phyloP scores from a whole-genome alignment of 2,113 vertebrate species.

The Panthera tigris region DNA sequence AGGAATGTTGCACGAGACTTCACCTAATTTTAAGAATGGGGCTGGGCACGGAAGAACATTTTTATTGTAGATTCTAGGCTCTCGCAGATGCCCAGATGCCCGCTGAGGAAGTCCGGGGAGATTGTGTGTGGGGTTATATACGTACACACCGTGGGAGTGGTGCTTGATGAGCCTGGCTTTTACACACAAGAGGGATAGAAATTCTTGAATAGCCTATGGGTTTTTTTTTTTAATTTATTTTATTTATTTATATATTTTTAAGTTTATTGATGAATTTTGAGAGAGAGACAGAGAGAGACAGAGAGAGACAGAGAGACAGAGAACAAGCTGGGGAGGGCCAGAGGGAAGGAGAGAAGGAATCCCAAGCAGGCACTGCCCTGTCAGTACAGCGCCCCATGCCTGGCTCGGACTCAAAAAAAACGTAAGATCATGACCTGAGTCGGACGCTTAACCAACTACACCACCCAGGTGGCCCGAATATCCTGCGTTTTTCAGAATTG shows the following conservation, averaged over 20 bases:
- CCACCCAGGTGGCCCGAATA: neutral
- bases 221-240: no score
- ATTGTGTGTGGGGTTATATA: neutral
- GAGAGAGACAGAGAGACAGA: no score
- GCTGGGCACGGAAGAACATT: neutral
- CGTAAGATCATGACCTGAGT: no score
- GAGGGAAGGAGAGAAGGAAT: no score
- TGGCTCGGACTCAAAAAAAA: no score
- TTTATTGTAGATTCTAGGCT: neutral
- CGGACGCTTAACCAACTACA: no score
- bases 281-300: no score
- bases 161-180: neutral
- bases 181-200: neutral
- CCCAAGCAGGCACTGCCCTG: no score
- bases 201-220: neutral
- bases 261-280: no score
- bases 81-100: neutral
- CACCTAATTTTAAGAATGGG: neutral
- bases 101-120: neutral
- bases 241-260: no score
- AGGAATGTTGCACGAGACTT: neutral
- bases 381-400: no score
- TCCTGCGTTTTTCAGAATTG: neutral
- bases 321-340: no score
- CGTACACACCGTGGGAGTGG: rapidly evolving